Evolutionary conservation across 1,140 invertebrate genomes (phyloP), one percentile per base, ranked within the genome.

Genomic region (Pogonognathellus flavescens): DNA sequence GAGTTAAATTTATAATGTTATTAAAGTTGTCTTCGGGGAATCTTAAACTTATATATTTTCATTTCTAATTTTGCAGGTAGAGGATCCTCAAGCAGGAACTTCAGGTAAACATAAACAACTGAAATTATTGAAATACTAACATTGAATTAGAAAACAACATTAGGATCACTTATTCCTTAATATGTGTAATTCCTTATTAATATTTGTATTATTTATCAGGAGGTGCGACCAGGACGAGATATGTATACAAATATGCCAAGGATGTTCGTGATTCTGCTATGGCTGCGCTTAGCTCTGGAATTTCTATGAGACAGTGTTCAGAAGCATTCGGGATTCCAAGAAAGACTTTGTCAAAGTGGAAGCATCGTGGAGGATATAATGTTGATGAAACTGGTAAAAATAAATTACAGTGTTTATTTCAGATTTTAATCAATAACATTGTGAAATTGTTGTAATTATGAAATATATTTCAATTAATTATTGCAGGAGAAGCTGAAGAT

Each of bases 261-360:
- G 84, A 85, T 20, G 81, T 85, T 55, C 57, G 84, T 25, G 84
- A 85, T 57, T 85, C 84, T 25, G 84, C 84, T 16, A 53, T 85
- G 49, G 55, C 84, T 57, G 84, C 84, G 14, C 84, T 85, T 5
- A 59, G 60, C 62, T 82, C 80, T 55, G 84, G 84, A 52, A 85
- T 85, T 50, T 70, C 84, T 7, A 20, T 85, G 18, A 59, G 84
- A 13, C 84, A 85, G 59, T 82, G 80, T 22, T 85, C 84, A 70
- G 84, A 85, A 59, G 70, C 80, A 5, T 85, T 82, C 22, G 84
- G 84, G 31, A 82, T 85, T 62, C 84, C 84, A 11, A 66, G 81
- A 52, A 85, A 85, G 52, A 85, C 84, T 4, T 25, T 85, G 1
- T 85, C 70, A 18, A 76, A 76, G 31, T 76, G 70, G 70, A 76